A percentile compares a stretch with the other conserved stretches of the same genome.
phyloP scores from a whole-genome alignment of 1,140 invertebrate genomes.

The Intoshia linei region DNA sequence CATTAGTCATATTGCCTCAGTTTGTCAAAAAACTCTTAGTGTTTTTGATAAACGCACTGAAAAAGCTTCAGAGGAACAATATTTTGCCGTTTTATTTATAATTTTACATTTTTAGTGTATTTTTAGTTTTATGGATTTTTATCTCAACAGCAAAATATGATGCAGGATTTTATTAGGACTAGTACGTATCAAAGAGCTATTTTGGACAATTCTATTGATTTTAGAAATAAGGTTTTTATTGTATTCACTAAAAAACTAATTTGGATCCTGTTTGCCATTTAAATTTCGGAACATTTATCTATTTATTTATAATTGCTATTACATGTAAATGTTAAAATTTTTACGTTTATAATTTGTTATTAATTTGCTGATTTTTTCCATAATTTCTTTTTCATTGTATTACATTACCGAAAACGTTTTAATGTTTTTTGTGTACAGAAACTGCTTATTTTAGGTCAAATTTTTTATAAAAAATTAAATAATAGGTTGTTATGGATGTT shows the following conservation, averaged over 20 bases:
- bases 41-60: too few species aligned
- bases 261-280: not conserved
- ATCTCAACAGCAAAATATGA: constrained; percentile 98
- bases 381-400: too few species aligned
- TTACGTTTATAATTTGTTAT: constrained; percentile 1
- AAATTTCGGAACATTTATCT: constrained; percentile 1
- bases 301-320: constrained; percentile 1
- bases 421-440: too few species aligned
- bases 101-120: constrained; percentile 3
- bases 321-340: not conserved
- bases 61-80: too few species aligned
- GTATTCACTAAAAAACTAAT: not conserved
- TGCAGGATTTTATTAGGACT: constrained; percentile 82
- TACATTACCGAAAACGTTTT: too few species aligned
- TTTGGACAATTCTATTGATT: constrained; percentile 59
- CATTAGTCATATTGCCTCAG: too few species aligned
- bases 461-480: too few species aligned
- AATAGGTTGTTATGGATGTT: constrained; percentile 55
- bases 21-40: too few species aligned
- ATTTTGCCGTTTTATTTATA: too few species aligned
- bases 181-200: constrained; percentile 91
- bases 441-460: too few species aligned
- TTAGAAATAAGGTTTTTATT: constrained; percentile 30
- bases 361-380: not conserved
- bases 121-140: constrained; percentile 86